A percentile compares a stretch with the other conserved stretches of the same genome.
Conservation (phyloP, 2,888 invertebrate species). For the Rutpela maculata region DNA sequence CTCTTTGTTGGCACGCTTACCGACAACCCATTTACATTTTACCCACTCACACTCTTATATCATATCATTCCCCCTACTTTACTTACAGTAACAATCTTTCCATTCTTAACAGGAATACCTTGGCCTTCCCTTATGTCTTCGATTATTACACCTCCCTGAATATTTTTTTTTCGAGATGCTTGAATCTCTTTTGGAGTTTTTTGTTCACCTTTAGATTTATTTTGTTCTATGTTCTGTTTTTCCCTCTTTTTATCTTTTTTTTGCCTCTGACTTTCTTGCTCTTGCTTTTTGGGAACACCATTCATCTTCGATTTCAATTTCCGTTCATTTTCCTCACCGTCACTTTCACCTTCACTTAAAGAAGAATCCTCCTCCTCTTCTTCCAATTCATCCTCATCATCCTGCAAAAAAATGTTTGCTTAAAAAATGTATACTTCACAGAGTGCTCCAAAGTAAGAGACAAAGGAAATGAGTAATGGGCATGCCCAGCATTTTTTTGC, state of each 20-base stretch:
- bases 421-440: no score
- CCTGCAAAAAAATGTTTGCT: slow-evolving; percentile 36
- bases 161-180: slow-evolving; percentile 74
- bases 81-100: slow-evolving; percentile 81
- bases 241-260: slow-evolving; percentile 71
- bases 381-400: slow-evolving; percentile 50
- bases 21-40: no score
- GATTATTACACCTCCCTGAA: slow-evolving; percentile 87
- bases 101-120: slow-evolving; percentile 85
- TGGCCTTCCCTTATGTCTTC: slow-evolving; percentile 89
- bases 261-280: slow-evolving; percentile 68
- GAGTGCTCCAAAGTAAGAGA: no score
- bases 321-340: slow-evolving; percentile 49
- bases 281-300: slow-evolving; percentile 68
- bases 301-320: slow-evolving; percentile 46
- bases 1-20: no score
- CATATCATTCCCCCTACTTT: background rate
- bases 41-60: no score
- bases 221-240: slow-evolving; percentile 68
- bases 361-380: slow-evolving; percentile 54
- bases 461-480: no score
- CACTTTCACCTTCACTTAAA: slow-evolving; percentile 47
- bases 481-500: no score
- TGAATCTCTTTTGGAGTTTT: slow-evolving; percentile 59
- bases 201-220: slow-evolving; percentile 67